These are phyloP conservation scores for Micropterix aruncella DNA, from an alignment of 2,888 invertebrate genomes.

Conservation along the genomic window DNA sequence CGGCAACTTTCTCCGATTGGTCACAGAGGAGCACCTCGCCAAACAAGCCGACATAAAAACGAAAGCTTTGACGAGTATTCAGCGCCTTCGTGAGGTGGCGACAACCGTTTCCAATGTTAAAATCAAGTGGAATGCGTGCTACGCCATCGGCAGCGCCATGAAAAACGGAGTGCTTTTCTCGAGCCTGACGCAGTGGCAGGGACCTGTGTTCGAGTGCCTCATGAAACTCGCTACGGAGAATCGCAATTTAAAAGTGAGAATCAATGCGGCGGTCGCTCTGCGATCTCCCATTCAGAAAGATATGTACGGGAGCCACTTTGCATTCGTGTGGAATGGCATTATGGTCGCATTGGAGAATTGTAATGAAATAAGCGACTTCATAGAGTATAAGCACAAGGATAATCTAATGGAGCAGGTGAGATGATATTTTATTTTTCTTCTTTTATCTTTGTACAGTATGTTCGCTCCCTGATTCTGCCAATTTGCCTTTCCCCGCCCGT, in stretches of 20 bases:
- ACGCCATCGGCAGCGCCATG: slow-evolving; percentile 71
- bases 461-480: slow-evolving; percentile 4
- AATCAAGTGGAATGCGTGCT: slow-evolving; percentile 87
- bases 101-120: slow-evolving; percentile 64
- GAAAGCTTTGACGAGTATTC: slow-evolving; percentile 43
- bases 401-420: slow-evolving; percentile 69
- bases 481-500: not conserved
- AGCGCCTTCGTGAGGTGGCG: slow-evolving; percentile 54
- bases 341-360: slow-evolving; percentile 64
- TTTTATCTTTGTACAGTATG: not conserved
- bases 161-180: slow-evolving; percentile 41
- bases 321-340: slow-evolving; percentile 53
- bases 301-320: slow-evolving; percentile 48
- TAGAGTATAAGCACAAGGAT: slow-evolving; percentile 76
- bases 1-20: slow-evolving; percentile 62
- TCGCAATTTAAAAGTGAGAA: slow-evolving; percentile 80
- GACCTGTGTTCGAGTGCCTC: slow-evolving; percentile 48
- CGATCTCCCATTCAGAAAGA: slow-evolving; percentile 42
- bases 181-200: slow-evolving; percentile 39
- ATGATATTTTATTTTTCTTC: too few relatives aligned
- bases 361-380: slow-evolving; percentile 64
- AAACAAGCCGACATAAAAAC: slow-evolving; percentile 33
- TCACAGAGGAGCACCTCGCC: slow-evolving; percentile 34
- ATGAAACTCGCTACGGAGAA: slow-evolving; percentile 54
- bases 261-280: slow-evolving; percentile 70